Evolutionary conservation across 1,140 invertebrate species (phyloP), one percentile per base, ranked within the genome.

Genomic region (Luehdorfia chinensis): DNA sequence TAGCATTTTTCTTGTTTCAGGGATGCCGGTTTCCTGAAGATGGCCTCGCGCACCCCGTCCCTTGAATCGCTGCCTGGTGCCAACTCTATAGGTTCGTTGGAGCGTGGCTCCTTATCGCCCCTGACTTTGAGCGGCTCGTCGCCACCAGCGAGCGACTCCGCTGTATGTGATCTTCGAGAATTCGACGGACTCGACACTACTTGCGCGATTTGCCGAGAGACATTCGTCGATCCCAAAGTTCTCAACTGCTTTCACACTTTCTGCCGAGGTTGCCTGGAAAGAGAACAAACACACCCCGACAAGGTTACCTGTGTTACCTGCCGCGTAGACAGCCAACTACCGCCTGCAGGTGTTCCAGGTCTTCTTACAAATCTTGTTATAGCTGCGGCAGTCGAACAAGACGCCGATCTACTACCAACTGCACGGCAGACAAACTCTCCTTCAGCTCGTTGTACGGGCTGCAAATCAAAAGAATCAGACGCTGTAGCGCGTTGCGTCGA

Each of bases 401-500:
- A 87, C 72, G 88, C 70, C 55, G 89, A 84, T 59, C 86, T 85
- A 13, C 66, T 86, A 62, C 79, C 74, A 37, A 68, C 75, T 9
- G 87, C 89, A 60, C 71, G 79, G 15, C 74, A 78, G 41, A 76
- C 79, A 2, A 76, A 53, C 60, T 84, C 83, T 13, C 79, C 78
- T 1, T 73, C 78, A 43, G 90, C 92, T 25, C 91, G 92, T 63
- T 97, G 95, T 85, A 96, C 94, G 44, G 94, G 94, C 70, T 96
- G 95, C 89, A 95, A 96, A 77, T 94, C 93, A 21, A 94, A 92
- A 71, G 94, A 95, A 78, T 91, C 93, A 2, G 93, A 94, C 90
- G 94, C 94, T 9, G 94, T 96, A 59, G 95, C 94, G 52, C 93
- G 95, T 62, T 99, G 97, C 86, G 93, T 96, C 71, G 96, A 98